A percentile compares a stretch with the other conserved stretches of the same genome.
Conservation (phyloP, 2,113 vertebrate genomes). For the Nematolebias whitei region DNA sequence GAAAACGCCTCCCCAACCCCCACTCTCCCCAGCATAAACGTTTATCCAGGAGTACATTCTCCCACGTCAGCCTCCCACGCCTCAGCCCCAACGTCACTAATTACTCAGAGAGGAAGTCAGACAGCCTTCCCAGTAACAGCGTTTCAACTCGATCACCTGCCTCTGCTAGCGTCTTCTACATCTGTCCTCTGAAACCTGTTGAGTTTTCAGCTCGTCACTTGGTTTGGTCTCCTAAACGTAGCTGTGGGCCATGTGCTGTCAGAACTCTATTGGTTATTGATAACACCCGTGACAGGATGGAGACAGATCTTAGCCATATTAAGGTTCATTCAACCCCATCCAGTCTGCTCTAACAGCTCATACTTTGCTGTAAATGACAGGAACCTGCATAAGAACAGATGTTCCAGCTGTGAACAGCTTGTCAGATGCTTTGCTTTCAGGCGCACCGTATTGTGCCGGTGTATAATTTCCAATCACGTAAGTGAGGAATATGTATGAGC, state of each 20-base stretch:
- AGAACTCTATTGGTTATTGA: constrained; percentile 40
- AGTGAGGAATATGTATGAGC: constrained; percentile 12
- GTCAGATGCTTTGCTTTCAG: constrained; percentile 21
- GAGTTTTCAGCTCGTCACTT: constrained; percentile 52
- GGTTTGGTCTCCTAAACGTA: constrained; percentile 22
- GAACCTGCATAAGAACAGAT: constrained; percentile 13
- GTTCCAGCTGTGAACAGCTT: constrained; percentile 27
- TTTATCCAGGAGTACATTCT: constrained; percentile 31
- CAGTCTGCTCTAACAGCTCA: constrained; percentile 44
- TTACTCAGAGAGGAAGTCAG: constrained; percentile 55
- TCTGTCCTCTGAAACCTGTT: constrained; percentile 46
- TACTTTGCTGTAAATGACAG: constrained; percentile 15
- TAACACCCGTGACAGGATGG: constrained; percentile 25
- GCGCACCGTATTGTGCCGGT: background rate
- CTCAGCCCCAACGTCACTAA: constrained; percentile 47
- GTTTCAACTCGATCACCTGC: constrained; percentile 49
- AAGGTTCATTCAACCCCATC: constrained; percentile 15
- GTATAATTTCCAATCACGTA: constrained; percentile 3
- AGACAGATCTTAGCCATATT: constrained; percentile 23
- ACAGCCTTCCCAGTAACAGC: constrained; percentile 41
- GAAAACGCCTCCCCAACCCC: constrained; percentile 7
- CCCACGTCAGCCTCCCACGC: constrained; percentile 51
- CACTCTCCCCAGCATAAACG: constrained; percentile 13
- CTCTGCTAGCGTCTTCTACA: constrained; percentile 30
- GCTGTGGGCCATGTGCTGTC: constrained; percentile 45